A percentile compares a stretch with the other conserved stretches of the same genome.
phyloP scores from a whole-genome alignment of 2,888 invertebrate species.

The Alitta virens region DNA sequence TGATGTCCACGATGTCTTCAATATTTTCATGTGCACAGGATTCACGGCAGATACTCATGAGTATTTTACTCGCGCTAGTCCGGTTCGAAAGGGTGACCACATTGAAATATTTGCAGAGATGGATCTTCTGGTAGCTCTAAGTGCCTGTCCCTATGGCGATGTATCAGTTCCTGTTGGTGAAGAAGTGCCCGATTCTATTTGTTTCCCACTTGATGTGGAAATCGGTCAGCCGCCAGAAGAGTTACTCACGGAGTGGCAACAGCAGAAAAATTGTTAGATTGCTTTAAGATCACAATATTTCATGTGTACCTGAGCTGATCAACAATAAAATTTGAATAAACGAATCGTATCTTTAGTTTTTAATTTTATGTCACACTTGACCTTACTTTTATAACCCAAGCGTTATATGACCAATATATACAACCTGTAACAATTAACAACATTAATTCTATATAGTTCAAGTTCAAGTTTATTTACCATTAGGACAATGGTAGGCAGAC shows the following conservation, averaged over 20 bases:
- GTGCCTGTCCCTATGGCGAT: conserved; percentile 19
- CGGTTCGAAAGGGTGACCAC: conserved; percentile 16
- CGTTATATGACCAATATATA: too few species aligned
- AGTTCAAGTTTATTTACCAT: too few species aligned
- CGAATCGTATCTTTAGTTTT: too few species aligned
- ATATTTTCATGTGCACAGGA: conserved; percentile 22
- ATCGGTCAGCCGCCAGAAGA: conserved; percentile 6
- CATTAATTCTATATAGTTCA: too few species aligned
- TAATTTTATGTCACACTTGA: too few species aligned
- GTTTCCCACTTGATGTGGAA: conserved; percentile 12
- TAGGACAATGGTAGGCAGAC: too few species aligned
- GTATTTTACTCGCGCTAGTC: conserved; percentile 14
- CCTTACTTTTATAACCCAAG: too few species aligned
- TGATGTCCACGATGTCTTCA: conserved; percentile 24
- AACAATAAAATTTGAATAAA: too few species aligned
- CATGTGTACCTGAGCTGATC: too few species aligned
- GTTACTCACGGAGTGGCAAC: background rate
- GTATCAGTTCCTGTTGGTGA: conserved; percentile 10
- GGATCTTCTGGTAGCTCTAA: conserved; percentile 21
- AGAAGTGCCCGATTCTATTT: conserved; percentile 2
- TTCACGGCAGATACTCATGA: conserved; percentile 13
- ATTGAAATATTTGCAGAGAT: conserved; percentile 20
- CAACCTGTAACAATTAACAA: too few species aligned
- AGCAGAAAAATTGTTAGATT: too few species aligned
- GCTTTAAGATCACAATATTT: too few species aligned